Base-by-base conservation (phyloP, 2,797 vertebrate species). In the Enteromius viviparus region DNA sequence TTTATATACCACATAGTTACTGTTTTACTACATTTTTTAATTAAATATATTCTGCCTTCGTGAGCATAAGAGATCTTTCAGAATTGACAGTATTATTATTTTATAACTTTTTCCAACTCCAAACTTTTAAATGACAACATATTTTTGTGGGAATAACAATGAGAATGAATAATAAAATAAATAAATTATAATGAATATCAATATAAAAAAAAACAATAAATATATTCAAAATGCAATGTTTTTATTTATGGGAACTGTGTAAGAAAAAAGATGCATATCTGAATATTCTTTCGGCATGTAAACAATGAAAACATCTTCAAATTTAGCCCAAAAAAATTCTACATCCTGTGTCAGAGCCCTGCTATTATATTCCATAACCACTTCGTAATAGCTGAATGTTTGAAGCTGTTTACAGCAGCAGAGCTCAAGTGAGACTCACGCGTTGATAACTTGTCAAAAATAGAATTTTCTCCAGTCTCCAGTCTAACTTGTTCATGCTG, bases 391-490 rank as follows among this genome's bases (percentile, higher is more conserved):
- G 26, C 21, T 71, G 26, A 72, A 81, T 47, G 26, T 72, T 37
- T 64, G 42, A 23, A 62, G 34, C 55, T 60, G n/a, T 62, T 76
- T 62, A 62, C 69, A 74, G 19, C 21, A 65, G 69, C 55, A 62
- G 40, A 34, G n/a, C 55, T 74, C 15, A 8, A 55, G n/a, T 26
- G 19, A 71, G 29, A 81, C 68, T 74, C 47, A 51, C 26, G 40
- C 7, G 23, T 49, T 64, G 37, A 71, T 60, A 45, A 6, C 37
- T 29, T 80, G 58, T 81, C 58, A 81, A 81, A 72, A 81, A 81
- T 65, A 51, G 11, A 0, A 26, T 55, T 74, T 82, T 19, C 37
- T 40, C 37, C 37, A 66, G 58, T 66, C 21, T 3, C 70, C 9
- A 40, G 80, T 51, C 42, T 74, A 47, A 45, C 17, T 34, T 74